Evolutionary conservation across 2,797 vertebrate species (phyloP), one percentile per base, ranked within the genome.

Genomic region (Echiichthys vipera): DNA sequence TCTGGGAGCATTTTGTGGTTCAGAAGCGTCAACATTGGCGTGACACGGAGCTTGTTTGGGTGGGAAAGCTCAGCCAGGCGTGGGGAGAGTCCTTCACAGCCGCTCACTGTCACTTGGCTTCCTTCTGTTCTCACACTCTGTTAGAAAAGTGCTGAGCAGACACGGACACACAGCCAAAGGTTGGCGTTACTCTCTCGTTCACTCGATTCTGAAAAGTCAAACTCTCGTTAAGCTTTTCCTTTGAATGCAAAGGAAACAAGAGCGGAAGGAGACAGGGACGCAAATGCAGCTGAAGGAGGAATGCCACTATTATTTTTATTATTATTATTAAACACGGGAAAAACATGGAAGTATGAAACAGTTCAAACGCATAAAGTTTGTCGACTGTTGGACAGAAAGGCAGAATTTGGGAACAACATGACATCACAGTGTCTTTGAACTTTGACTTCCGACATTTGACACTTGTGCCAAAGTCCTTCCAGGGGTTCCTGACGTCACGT

Each of bases 1-100:
- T 65, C 63, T 24, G 40, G 77, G 22, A 25, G 65, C 56, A 20
- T 66, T 71, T 76, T 73, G 65, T 78, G 80, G 71, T 69, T 83
- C 63, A 58, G 43, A 59, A 67, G 12, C 43, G 11, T 65, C 54
- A 49, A 30, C 63, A 5, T 2, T 1, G 47, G 47, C 12, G 64
- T 22, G 50, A 65, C 69, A 57, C 12, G 2, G 29, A 49, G 39
- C 65, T 30, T 22, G 54, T 83, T 36, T 32, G 40, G 54, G 65
- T 13, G 76, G 40, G 22, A 54, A 55, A 64, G 69, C 62, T 69
- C 63, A 71, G 54, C 45, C 42, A 39, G 71, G 72, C 72, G 5
- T 43, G n/a, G 27, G n/a, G 32, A 4, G 18, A 82, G 78, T 76
- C 72, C 74, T 77, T 81, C 78, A 72, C 25, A 54, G 71, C 25